Evolutionary conservation across 2,797 vertebrate species (phyloP), one percentile per base, ranked within the genome.

Genomic region (Thripadectes ignobilis): DNA sequence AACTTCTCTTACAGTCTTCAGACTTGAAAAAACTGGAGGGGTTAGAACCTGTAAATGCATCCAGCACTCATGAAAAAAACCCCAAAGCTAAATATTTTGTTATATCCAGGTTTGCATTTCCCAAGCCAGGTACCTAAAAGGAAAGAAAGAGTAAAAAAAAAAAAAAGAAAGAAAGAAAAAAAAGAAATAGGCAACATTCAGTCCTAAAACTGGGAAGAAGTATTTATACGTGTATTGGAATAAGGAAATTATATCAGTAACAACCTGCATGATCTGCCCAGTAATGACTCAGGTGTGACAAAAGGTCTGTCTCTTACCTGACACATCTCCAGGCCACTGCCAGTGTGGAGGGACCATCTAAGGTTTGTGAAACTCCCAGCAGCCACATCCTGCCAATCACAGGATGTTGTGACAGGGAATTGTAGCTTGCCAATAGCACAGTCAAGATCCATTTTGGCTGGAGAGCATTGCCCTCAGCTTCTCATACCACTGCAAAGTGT

Each of bases 341-440:
- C 48, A 16, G 39, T 36, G 43, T 0, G 0, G 9, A 67, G 7
- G n/a, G 16, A 30, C n/a, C 13, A 36, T 5, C 48, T 57, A 7
- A 38, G 49, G 9, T 30, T 30, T 61, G 46, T 17, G 57, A 52
- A 85, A 38, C 41, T 45, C 27, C n/a, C 65, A 77, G 57, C 59
- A 80, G 38, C 14, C 30, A 29, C 38, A 14, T 12, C 14, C 38
- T 67, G 41, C 68, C 41, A 65, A 7, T n/a, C 51, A 12, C 3
- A 6, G 30, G 59, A 29, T 21, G 46, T 67, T 20, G 30, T 61
- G 38, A 39, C 59, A 45, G 36, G 55, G 51, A 79, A 30, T 1
- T 36, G 51, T 7, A 59, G 51, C 71, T 41, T 32, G 12, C 17
- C 38, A 45, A 12, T 55, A 43, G 55, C 15, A 22, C 11, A 46